These are phyloP conservation scores for Cactoblastis cactorum DNA, from an alignment of 2,888 invertebrate genomes.

Conservation along the genomic window DNA sequence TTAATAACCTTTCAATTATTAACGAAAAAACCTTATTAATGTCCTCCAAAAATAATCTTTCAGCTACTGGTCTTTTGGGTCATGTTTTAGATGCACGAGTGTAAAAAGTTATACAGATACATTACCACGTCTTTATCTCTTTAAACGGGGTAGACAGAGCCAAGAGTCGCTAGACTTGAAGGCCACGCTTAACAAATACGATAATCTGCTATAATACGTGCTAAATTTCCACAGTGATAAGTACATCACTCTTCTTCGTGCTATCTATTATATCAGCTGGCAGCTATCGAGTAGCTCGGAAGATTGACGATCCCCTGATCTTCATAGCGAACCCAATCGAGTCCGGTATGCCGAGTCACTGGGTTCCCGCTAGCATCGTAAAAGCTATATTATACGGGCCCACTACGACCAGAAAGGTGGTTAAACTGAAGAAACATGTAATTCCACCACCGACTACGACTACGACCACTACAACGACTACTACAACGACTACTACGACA, in stretches of 20 bases:
- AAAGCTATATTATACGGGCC: slow-evolving; percentile 37
- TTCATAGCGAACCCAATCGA: slow-evolving; percentile 55
- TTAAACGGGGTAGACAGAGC: too few species aligned
- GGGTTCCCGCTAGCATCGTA: slow-evolving; percentile 51
- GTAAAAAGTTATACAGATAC: too few species aligned
- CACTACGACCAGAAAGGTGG: slow-evolving; percentile 15
- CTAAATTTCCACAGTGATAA: neutral
- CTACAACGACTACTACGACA: slow-evolving; percentile 17
- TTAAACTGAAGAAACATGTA: neutral
- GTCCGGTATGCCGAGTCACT: slow-evolving; percentile 53
- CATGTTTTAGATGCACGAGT: too few species aligned
- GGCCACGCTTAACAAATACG: too few species aligned
- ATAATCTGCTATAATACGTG: too few species aligned
- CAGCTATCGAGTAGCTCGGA: neutral
- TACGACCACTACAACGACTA: slow-evolving; percentile 16
- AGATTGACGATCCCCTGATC: slow-evolving; percentile 34
- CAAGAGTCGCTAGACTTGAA: too few species aligned
- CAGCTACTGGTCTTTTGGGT: too few species aligned
- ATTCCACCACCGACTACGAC: slow-evolving; percentile 17
- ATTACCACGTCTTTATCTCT: too few species aligned
- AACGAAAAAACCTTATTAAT: too few species aligned
- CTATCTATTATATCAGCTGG: neutral
- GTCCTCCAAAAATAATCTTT: too few species aligned
- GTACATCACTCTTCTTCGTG: neutral
- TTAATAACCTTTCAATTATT: too few species aligned